Evolutionary conservation across 2,888 invertebrate species (phyloP).

Genomic region (Tetragnatha montana): DNA sequence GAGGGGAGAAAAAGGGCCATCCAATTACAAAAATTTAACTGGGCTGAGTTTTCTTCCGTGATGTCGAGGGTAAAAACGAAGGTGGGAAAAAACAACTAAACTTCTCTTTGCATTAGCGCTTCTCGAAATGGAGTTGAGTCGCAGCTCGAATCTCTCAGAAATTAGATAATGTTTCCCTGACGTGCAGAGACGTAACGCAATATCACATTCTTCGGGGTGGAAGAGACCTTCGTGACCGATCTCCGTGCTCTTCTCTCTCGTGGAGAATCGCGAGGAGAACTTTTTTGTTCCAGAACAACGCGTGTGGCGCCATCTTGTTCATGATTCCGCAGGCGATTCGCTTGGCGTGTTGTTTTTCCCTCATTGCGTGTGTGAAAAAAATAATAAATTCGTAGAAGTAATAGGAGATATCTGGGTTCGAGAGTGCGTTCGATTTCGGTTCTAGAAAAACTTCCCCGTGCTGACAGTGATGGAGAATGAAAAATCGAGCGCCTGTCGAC

Average conservation of each 20-base stretch:
- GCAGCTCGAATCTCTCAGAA: conserved; percentile 51
- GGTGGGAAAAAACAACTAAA: conserved; percentile 23
- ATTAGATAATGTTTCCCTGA: conserved; percentile 68
- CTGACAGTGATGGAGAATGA: neutral
- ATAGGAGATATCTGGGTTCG: neutral
- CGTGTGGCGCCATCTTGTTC: conserved; percentile 32
- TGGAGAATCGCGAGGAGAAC: neutral
- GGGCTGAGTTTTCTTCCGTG: conserved; percentile 37
- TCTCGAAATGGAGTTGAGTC: conserved; percentile 49
- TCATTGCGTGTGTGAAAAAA: neutral
- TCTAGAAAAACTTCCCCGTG: neutral
- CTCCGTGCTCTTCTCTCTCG: conserved; percentile 3
- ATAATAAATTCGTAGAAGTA: neutral
- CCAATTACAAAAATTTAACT: conserved; percentile 69
- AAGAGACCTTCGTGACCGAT: conserved; percentile 29
- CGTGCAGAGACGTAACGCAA: conserved; percentile 68
- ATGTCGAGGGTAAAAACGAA: conserved; percentile 43
- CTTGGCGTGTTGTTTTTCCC: conserved; percentile 28
- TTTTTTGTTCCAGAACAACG: neutral
- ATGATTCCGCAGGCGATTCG: conserved; percentile 20
- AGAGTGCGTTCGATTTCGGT: neutral
- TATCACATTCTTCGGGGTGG: conserved; percentile 60
- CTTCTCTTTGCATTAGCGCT: conserved; percentile 58
- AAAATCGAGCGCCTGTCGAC: neutral
- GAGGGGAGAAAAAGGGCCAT: conserved; percentile 63